phyloP scores from a whole-genome alignment of 92 coral and sea anemone genomes.

The Zoanthus gigantus region DNA sequence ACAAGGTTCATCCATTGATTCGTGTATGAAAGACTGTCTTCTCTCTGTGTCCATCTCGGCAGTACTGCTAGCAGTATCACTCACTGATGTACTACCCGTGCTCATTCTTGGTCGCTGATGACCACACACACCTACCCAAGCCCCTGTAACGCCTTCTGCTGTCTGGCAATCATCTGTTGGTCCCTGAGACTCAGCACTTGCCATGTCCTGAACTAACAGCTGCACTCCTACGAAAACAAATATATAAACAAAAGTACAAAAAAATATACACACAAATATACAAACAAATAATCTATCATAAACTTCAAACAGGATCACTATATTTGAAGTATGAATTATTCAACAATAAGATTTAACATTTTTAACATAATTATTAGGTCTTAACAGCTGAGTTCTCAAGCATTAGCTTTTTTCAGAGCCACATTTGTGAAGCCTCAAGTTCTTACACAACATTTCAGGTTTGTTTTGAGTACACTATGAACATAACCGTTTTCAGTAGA shows the following conservation, averaged over 20 bases:
- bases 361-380: too few species aligned
- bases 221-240: conserved; percentile 69
- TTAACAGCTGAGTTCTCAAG: too few species aligned
- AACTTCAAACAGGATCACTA: too few species aligned
- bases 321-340: too few species aligned
- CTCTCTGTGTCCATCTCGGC: conserved; percentile 53
- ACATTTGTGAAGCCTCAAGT: too few species aligned
- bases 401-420: too few species aligned
- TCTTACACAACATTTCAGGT: too few species aligned
- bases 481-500: too few species aligned
- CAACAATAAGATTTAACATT: too few species aligned
- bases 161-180: conserved; percentile 48
- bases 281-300: too few species aligned
- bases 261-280: too few species aligned
- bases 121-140: conserved; percentile 53
- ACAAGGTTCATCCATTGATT: conserved; percentile 64
- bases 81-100: conserved; percentile 74
- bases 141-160: conserved; percentile 37
- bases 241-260: neutral
- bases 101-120: conserved; percentile 69
- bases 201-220: conserved; percentile 91
- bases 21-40: conserved; percentile 55
- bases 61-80: conserved; percentile 68
- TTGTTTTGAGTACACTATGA: too few species aligned
- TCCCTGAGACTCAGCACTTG: conserved; percentile 76